These are phyloP conservation scores for Syrista parreyssii DNA, from an alignment of 2,888 invertebrate species.

Conservation along the genomic window DNA sequence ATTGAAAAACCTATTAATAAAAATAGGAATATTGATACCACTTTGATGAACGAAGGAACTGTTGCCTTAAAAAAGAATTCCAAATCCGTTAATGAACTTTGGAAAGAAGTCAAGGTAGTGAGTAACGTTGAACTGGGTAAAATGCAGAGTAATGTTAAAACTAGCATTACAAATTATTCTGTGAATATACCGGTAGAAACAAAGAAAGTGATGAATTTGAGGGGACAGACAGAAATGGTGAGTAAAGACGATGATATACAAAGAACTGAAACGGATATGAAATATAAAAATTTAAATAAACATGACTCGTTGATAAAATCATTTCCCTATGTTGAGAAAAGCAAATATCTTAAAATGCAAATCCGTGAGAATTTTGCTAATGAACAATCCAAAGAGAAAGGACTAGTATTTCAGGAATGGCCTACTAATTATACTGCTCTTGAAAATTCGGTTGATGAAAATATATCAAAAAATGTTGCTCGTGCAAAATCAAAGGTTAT, in stretches of 20 bases:
- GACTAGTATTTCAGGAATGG: conserved; percentile 25
- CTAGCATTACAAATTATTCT: neutral
- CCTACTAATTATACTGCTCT: conserved; percentile 15
- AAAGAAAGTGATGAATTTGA: neutral
- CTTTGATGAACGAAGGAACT: neutral
- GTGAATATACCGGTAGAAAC: neutral
- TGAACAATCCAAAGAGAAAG: conserved; percentile 6
- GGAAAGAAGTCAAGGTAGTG: neutral
- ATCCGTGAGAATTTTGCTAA: conserved; percentile 15
- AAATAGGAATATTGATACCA: neutral
- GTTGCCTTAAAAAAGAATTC: conserved; percentile 8
- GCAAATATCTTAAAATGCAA: conserved; percentile 17
- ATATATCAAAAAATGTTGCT: neutral
- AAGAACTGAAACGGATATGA: neutral
- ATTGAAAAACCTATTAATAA: conserved; percentile 5
- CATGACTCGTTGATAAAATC: neutral
- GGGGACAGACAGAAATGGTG: conserved; percentile 4
- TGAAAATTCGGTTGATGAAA: neutral
- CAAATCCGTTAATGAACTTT: conserved; percentile 14
- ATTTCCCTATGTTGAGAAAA: conserved; percentile 14
- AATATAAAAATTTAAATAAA: conserved; percentile 7
- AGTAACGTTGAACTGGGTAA: neutral
- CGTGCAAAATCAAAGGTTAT: neutral
- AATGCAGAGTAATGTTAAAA: neutral
- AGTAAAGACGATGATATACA: neutral